Conservation (phyloP, 2,888 invertebrate species). For the Idaea dimidiata region DNA sequence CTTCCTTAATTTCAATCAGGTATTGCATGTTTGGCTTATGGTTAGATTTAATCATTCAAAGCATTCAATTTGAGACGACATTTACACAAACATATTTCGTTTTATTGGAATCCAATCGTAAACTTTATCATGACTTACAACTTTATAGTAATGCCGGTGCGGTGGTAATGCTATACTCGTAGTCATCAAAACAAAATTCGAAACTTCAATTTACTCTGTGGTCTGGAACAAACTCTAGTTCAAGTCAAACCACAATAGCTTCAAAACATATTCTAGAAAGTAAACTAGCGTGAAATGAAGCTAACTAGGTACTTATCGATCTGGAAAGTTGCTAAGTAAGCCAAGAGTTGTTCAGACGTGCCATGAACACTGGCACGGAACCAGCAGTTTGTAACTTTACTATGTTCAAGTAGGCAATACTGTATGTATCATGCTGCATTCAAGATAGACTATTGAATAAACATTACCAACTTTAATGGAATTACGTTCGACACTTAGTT, state of each 20-base stretch:
- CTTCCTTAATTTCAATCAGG: too few species aligned
- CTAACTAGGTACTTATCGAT: conserved; percentile 1
- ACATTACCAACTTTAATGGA: background rate
- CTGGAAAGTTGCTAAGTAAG: conserved; percentile 1
- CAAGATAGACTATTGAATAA: conserved; percentile 1
- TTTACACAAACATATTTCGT: too few species aligned
- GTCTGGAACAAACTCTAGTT: background rate
- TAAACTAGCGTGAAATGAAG: background rate
- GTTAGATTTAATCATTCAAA: too few species aligned
- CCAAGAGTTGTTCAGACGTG: background rate
- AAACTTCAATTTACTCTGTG: too few species aligned
- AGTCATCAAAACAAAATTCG: too few species aligned
- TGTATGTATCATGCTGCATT: background rate
- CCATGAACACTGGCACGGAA: conserved; percentile 1
- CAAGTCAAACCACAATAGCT: background rate
- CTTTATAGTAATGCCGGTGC: too few species aligned
- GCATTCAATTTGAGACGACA: too few species aligned
- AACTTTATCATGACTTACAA: too few species aligned
- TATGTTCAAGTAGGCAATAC: background rate
- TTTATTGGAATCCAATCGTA: too few species aligned
- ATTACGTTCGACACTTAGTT: too few species aligned
- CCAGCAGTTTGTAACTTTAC: conserved; percentile 1
- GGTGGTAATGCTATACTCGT: too few species aligned
- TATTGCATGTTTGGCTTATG: too few species aligned
- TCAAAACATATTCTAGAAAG: background rate